A percentile compares a stretch with the other conserved stretches of the same genome.
phyloP scores from a whole-genome alignment of 1,140 invertebrate genomes.

The Theocolax elegans region DNA sequence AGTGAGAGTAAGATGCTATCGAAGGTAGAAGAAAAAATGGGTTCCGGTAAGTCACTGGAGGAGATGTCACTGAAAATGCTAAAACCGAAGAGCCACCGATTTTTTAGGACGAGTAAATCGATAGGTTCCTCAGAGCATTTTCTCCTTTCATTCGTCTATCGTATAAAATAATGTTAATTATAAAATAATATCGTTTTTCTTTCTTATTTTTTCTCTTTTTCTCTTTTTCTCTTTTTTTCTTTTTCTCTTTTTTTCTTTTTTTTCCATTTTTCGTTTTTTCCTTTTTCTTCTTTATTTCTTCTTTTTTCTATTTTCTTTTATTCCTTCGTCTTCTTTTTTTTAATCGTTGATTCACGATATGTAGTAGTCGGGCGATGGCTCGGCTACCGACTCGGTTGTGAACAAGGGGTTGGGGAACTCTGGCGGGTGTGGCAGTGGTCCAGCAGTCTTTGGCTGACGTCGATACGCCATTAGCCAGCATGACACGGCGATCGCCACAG shows the following conservation, averaged over 20 bases:
- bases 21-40: slow-evolving; percentile 32
- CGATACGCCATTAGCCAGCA: slow-evolving; percentile 95
- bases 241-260: slow-evolving; percentile 26
- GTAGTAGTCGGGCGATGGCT: slow-evolving; percentile 85
- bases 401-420: slow-evolving; percentile 95
- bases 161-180: slow-evolving; percentile 55
- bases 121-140: slow-evolving; percentile 56
- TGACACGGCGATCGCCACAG: slow-evolving; percentile 92
- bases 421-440: slow-evolving; percentile 91
- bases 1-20: slow-evolving; percentile 36
- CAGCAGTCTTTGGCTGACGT: slow-evolving; percentile 83
- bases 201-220: slow-evolving; percentile 16
- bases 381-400: slow-evolving; percentile 81
- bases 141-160: slow-evolving; percentile 46
- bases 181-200: slow-evolving; percentile 48
- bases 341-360: slow-evolving; percentile 33
- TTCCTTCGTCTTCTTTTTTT: slow-evolving; percentile 30
- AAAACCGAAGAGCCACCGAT: slow-evolving; percentile 47
- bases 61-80: slow-evolving; percentile 63
- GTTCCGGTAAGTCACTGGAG: slow-evolving; percentile 60
- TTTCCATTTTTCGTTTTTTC: too few relatives aligned
- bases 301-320: too few relatives aligned
- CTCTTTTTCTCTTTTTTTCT: slow-evolving; percentile 16
- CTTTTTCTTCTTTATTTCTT: too few relatives aligned
- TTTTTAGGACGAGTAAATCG: slow-evolving; percentile 52